phyloP scores from a whole-genome alignment of 1,140 invertebrate genomes.

The Neuroterus valhalla region DNA sequence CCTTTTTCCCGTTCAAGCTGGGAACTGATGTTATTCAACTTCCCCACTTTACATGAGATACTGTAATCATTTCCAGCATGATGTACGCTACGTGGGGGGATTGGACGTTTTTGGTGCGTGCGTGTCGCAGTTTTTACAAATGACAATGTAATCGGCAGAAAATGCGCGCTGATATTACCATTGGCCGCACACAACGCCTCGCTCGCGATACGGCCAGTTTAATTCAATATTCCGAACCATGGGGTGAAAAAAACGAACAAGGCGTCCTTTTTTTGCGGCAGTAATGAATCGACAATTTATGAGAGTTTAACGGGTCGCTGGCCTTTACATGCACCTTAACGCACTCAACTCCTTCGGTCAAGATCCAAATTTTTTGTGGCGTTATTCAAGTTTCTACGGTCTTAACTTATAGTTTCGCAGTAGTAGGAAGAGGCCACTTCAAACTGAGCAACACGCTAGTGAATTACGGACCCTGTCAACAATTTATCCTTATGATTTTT shows the following conservation, averaged over 20 bases:
- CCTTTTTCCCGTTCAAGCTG: not conserved
- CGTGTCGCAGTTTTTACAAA: slow-evolving; percentile 9
- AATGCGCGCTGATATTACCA: slow-evolving; percentile 48
- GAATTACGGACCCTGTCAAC: not conserved
- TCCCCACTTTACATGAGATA: too few species aligned
- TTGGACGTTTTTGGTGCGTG: not conserved
- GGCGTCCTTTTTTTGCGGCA: slow-evolving; percentile 41
- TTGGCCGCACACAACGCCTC: slow-evolving; percentile 45
- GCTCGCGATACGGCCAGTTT: slow-evolving; percentile 41
- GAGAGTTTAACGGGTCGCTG: slow-evolving; percentile 21
- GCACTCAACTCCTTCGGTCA: not conserved
- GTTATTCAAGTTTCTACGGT: not conserved
- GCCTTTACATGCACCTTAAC: slow-evolving; percentile 21
- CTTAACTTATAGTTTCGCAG: not conserved
- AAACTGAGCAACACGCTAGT: not conserved
- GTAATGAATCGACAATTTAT: slow-evolving; percentile 43
- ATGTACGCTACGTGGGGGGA: not conserved
- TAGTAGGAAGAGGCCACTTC: slow-evolving; percentile 4
- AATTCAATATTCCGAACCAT: slow-evolving; percentile 41
- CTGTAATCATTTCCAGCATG: not conserved
- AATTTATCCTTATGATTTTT: too few species aligned
- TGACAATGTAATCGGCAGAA: slow-evolving; percentile 49
- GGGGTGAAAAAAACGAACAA: slow-evolving; percentile 33
- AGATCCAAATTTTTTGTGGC: slow-evolving; percentile 26
- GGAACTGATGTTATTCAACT: not conserved